Conservation (phyloP, 2,888 invertebrate species). For the Girardia tigrina region DNA sequence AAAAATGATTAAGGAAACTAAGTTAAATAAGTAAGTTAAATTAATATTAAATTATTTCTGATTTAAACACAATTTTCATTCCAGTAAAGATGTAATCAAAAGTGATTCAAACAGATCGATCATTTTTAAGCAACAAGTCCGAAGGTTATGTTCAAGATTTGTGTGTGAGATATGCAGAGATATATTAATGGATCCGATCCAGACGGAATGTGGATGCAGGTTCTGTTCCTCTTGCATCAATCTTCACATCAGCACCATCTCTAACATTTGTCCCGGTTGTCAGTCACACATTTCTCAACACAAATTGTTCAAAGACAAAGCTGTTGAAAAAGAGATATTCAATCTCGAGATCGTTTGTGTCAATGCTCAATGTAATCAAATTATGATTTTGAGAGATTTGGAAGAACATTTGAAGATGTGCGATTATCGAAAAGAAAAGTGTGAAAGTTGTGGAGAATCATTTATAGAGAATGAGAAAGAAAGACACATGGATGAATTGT, state of each 20-base stretch:
- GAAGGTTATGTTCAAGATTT: not conserved
- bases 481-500: not conserved
- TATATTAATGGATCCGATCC: not conserved
- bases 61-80: too few species aligned
- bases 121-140: not conserved
- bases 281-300: not conserved
- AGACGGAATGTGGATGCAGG: constrained; percentile 1
- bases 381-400: not conserved
- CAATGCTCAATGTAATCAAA: not conserved
- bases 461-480: not conserved
- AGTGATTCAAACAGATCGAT: too few species aligned
- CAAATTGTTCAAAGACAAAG: not conserved
- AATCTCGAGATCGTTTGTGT: not conserved
- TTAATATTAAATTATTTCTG: too few species aligned
- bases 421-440: not conserved
- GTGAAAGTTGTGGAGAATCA: not conserved
- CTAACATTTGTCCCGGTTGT: not conserved
- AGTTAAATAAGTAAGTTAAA: too few species aligned
- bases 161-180: not conserved
- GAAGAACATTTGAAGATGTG: not conserved
- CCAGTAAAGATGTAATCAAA: too few species aligned
- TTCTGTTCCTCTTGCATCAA: not conserved
- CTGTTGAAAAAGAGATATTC: constrained; percentile 7
- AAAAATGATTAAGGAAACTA: too few species aligned
- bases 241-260: not conserved